Base-by-base conservation (phyloP, 2,888 invertebrate genomes). In the Mimumesa dahlbomi region DNA sequence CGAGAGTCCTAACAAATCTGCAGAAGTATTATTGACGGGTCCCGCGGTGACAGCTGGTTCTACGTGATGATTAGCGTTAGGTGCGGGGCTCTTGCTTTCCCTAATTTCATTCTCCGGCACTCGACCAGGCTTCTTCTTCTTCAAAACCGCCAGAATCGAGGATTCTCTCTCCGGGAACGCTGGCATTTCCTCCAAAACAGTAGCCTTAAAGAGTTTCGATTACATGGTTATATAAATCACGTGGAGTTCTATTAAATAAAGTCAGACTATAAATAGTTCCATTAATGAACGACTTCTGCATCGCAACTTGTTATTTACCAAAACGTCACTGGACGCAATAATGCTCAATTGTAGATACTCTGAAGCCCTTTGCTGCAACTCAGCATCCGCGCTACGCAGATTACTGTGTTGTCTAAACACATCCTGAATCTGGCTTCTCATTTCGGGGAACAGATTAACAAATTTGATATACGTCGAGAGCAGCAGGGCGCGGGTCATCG, bases 161-260 rank as follows among this genome's bases (percentile, higher is more conserved):
- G 98, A 98, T 90, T 98, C 98, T 79, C 99, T 93, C 90, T 99
- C 99, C 2, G 99, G 98, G 91, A 99, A 99, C 53, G 99, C 98
- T 73, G 99, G 99, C 99, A 99, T 99, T 92, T 99, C 99, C 92
- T 99, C 99, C 79, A 99, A 91, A 52, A 99, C 98, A 53, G 98
- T 99, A 19, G 98, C 98, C 92, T 93, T 18, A 6, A 59, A 2
- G n/a, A 31, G 13, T 2, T 22, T 29, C 0, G 29, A 29, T 9
- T 1, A 11, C n/a, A 5, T 1, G 13, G 3, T 14, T 31, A 13
- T 7, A 3, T 16, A 9, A 31, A 11, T 4, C 13, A 13, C 16
- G 9, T 22, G 9, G 22, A 29, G 22, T 1, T 14, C 4, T 46
- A 16, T 29, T n/a, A 6, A n/a, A n/a, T n/a, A n/a, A n/a, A n/a